These are phyloP conservation scores for Prorops nasuta DNA, from an alignment of 1,140 invertebrate genomes.

Conservation along the genomic window DNA sequence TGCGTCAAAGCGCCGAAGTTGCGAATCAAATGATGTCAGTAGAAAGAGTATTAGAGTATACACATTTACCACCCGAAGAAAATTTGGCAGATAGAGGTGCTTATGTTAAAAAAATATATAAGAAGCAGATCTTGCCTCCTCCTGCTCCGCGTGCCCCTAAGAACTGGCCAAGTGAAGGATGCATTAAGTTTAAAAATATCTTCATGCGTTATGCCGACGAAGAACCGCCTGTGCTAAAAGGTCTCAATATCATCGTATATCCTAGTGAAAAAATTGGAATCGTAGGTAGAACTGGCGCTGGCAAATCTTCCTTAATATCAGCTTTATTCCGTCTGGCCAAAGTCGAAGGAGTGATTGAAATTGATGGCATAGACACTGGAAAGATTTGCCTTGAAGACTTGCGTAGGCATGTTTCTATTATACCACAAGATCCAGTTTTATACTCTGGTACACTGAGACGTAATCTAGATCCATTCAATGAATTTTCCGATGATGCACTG, in stretches of 20 bases:
- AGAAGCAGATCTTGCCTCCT: slow-evolving; percentile 35
- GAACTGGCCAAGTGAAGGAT: slow-evolving; percentile 73
- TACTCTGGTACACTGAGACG: slow-evolving; percentile 63
- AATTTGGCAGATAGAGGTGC: slow-evolving; percentile 47
- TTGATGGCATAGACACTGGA: slow-evolving; percentile 66
- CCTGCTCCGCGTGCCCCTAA: slow-evolving; percentile 45
- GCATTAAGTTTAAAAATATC: slow-evolving; percentile 60
- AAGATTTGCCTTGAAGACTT: slow-evolving; percentile 65
- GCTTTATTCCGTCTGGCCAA: slow-evolving; percentile 75
- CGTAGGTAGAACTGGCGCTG: slow-evolving; percentile 86
- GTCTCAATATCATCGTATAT: slow-evolving; percentile 56
- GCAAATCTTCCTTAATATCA: slow-evolving; percentile 85
- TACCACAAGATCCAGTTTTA: slow-evolving; percentile 70
- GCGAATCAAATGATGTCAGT: slow-evolving; percentile 79
- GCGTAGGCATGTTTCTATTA: slow-evolving; percentile 64
- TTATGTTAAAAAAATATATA: slow-evolving; percentile 51
- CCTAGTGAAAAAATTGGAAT: slow-evolving; percentile 69
- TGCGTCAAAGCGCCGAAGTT: slow-evolving; percentile 73
- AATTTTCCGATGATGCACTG: slow-evolving; percentile 61
- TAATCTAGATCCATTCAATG: slow-evolving; percentile 65
- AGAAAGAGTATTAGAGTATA: slow-evolving; percentile 77
- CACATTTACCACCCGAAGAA: slow-evolving; percentile 61
- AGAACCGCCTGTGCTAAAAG: slow-evolving; percentile 60
- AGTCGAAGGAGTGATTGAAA: slow-evolving; percentile 61
- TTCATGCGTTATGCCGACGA: slow-evolving; percentile 59